Conservation (phyloP, 2,797 vertebrate genomes). For the Esox masquinongy region DNA sequence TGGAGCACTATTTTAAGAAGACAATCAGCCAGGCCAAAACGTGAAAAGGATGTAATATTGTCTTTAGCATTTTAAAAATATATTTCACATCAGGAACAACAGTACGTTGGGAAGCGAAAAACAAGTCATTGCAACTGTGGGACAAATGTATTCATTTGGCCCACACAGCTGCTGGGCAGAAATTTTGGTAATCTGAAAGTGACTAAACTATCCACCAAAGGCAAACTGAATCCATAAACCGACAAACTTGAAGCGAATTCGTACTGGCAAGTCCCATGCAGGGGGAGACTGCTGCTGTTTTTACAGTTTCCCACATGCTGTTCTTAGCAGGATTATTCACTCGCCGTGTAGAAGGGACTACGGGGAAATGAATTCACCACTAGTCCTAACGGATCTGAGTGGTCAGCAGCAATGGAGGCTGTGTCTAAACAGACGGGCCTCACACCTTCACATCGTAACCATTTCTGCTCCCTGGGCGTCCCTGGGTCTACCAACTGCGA, state of each 20-base stretch:
- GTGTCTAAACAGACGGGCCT: conserved; percentile 54
- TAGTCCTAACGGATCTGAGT: conserved; percentile 65
- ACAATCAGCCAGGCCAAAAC: conserved; percentile 38
- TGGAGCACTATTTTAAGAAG: conserved; percentile 43
- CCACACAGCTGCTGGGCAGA: not conserved
- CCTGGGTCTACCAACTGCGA: not conserved
- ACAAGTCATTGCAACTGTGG: not conserved
- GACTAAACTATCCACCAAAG: not conserved
- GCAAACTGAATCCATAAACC: not conserved
- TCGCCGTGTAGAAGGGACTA: conserved; percentile 42
- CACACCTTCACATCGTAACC: conserved; percentile 52
- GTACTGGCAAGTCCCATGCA: conserved; percentile 29
- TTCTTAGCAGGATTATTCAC: conserved; percentile 49
- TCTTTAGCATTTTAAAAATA: conserved; percentile 12
- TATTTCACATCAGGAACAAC: not conserved
- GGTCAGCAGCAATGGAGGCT: conserved; percentile 63
- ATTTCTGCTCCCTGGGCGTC: conserved; percentile 20
- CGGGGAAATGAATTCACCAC: conserved; percentile 64
- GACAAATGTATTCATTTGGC: not conserved
- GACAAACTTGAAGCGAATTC: conserved; percentile 29
- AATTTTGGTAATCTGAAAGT: not conserved
- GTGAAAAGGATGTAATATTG: conserved; percentile 10
- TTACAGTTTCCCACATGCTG: conserved; percentile 62
- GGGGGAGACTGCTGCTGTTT: conserved; percentile 29
- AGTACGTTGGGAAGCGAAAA: not conserved